Conservation (phyloP, 2,888 invertebrate genomes). For the Silvanus unidentatus region DNA sequence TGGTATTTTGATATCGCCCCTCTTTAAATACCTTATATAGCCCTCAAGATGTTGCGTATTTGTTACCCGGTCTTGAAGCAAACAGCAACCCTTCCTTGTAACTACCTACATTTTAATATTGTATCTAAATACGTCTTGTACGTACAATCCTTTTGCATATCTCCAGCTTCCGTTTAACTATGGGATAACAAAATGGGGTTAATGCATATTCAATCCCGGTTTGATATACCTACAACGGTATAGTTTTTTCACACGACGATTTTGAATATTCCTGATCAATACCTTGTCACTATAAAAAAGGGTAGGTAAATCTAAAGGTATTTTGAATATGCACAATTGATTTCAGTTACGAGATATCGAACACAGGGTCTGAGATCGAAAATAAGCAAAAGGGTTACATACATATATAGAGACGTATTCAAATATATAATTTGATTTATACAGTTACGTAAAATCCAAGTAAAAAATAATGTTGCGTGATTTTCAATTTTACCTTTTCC, state of each 20-base stretch:
- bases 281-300: no score
- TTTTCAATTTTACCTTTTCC: no score
- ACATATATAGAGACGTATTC: no score
- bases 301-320: no score
- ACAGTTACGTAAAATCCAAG: no score
- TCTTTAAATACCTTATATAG: constrained; percentile 3
- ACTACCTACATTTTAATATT: constrained; percentile 3
- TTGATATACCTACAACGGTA: no score
- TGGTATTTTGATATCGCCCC: constrained; percentile 30
- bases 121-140: constrained; percentile 2
- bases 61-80: background rate
- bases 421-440: no score
- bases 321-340: no score
- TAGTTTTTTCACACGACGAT: constrained; percentile 2
- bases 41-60: constrained; percentile 5
- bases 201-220: constrained; percentile 3
- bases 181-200: constrained; percentile 1
- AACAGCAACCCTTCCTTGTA: constrained; percentile 2
- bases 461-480: no score
- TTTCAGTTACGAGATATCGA: no score
- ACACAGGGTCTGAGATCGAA: no score
- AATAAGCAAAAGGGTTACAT: no score
- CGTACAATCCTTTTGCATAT: constrained; percentile 4
- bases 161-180: constrained; percentile 1
- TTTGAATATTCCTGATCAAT: background rate